These are phyloP conservation scores for Butorides virescens DNA, from an alignment of 2,113 vertebrate genomes.

Conservation along the genomic window DNA sequence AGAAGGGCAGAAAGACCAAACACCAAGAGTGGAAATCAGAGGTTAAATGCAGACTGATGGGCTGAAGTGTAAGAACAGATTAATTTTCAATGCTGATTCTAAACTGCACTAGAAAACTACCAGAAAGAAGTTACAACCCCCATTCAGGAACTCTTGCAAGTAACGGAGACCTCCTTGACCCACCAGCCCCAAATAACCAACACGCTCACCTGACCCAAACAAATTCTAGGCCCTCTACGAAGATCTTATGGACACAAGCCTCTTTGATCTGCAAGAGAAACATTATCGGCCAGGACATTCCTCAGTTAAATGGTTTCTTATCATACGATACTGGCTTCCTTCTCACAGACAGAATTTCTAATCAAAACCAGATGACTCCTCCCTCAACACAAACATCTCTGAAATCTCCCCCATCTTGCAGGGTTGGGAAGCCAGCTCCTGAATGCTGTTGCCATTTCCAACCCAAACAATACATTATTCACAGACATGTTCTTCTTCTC, in stretches of 20 bases:
- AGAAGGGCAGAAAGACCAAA: not conserved
- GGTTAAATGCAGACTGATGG: not conserved
- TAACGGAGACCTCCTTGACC: not conserved
- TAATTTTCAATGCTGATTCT: not conserved
- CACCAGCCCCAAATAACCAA: not conserved
- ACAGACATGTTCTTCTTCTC: not conserved
- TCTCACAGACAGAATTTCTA: not conserved
- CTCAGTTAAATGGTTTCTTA: not conserved
- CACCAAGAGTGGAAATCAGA: not conserved
- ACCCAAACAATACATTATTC: not conserved
- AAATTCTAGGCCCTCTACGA: not conserved
- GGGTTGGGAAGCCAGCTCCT: not conserved
- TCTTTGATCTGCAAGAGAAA: not conserved
- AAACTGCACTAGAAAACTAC: not conserved
- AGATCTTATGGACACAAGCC: not conserved
- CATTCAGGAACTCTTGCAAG: not conserved
- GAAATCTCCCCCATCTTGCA: not conserved
- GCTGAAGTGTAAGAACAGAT: not conserved
- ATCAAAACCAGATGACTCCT: not conserved
- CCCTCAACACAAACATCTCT: not conserved
- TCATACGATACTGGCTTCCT: fast-evolving
- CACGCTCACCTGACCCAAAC: not conserved
- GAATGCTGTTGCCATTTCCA: not conserved
- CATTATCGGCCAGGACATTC: not conserved
- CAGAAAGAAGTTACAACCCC: not conserved